A percentile compares a stretch with the other conserved stretches of the same genome.
Evolutionary conservation across 2,797 vertebrate species (phyloP).

Genomic region (Cichlasoma orientale): DNA sequence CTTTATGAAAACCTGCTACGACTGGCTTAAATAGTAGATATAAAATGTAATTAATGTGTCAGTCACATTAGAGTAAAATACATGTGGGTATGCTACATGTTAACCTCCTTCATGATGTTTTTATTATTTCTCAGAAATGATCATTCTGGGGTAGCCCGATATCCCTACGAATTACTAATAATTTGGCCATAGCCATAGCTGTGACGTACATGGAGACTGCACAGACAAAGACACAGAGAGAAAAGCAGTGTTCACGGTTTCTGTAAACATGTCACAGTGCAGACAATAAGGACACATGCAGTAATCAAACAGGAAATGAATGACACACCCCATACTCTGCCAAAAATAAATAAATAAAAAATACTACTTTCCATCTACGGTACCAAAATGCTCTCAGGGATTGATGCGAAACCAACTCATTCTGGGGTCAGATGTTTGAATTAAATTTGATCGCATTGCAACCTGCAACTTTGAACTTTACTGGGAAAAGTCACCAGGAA

Average conservation of each 20-base stretch:
- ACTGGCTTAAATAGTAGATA: neutral
- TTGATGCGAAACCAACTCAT: conserved; percentile 5
- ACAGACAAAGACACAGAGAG: conserved; percentile 25
- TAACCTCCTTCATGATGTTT: no score
- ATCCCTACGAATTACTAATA: neutral
- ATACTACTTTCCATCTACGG: neutral
- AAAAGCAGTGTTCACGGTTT: conserved; percentile 6
- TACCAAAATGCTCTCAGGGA: conserved; percentile 6
- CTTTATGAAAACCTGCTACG: neutral
- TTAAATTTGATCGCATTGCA: conserved; percentile 17
- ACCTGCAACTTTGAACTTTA: conserved; percentile 19
- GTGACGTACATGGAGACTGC: neutral
- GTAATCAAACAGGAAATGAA: conserved; percentile 20
- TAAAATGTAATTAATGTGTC: neutral
- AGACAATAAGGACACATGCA: conserved; percentile 14
- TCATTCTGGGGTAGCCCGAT: no score
- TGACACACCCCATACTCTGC: neutral
- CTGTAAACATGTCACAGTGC: conserved; percentile 9
- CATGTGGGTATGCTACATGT: no score
- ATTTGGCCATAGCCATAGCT: neutral
- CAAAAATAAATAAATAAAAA: conserved; percentile 6
- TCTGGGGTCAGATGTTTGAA: conserved; percentile 26
- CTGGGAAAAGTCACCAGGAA: conserved; percentile 17
- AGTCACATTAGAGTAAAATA: no score
- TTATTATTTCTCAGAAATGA: no score